These are phyloP conservation scores for Darevskia nairensis DNA, from an alignment of 2,797 vertebrate species.

Conservation along the genomic window DNA sequence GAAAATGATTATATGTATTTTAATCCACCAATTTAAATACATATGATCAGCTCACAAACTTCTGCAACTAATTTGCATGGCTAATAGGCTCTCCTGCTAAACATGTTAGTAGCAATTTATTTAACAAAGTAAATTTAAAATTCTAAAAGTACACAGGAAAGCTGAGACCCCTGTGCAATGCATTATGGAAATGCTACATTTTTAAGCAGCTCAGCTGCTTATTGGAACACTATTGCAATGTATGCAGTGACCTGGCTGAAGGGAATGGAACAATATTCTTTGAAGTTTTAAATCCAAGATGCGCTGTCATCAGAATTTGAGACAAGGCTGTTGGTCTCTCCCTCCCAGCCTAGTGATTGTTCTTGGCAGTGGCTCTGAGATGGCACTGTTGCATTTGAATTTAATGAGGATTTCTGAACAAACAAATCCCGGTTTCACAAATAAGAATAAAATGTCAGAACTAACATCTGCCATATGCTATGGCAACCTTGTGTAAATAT, in stretches of 20 bases:
- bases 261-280: conserved; percentile 35
- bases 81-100: neutral
- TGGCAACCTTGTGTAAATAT: neutral
- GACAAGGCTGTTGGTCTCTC: neutral
- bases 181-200: conserved; percentile 48
- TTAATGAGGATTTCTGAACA: conserved; percentile 9
- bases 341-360: neutral
- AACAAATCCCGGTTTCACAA: neutral
- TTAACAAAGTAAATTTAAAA: conserved; percentile 54
- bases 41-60: too few species aligned
- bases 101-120: conserved; percentile 41
- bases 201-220: conserved; percentile 46
- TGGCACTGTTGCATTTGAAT: neutral
- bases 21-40: neutral
- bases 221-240: conserved; percentile 40
- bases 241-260: conserved; percentile 15
- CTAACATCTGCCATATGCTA: neutral
- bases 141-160: conserved; percentile 30
- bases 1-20: neutral
- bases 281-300: conserved; percentile 48
- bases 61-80: neutral
- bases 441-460: conserved; percentile 18
- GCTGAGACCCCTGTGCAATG: conserved; percentile 22
- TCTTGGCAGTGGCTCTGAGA: conserved; percentile 19
- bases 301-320: conserved; percentile 30